Evolutionary conservation across 2,888 invertebrate species (phyloP), one percentile per base, ranked within the genome.

Genomic region (Mythimna ferrago): DNA sequence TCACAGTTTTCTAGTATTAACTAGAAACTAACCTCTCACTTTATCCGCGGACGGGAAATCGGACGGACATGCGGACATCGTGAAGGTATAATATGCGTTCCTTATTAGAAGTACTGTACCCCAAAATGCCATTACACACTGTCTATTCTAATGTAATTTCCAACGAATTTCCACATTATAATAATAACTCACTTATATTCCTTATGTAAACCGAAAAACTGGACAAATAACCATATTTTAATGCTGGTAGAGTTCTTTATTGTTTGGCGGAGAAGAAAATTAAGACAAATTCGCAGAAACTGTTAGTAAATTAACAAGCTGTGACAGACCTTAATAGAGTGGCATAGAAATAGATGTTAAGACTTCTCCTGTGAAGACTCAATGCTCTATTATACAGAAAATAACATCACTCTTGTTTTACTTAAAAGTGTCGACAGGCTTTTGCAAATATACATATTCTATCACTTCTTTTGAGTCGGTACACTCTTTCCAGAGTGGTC

Each of bases 231-330:
- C 68, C 65, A 32, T 83, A 74, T 74, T 41, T 9, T 19, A 9
- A 10, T n/a, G 62, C 35, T 2, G 10, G 44, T 54, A 66, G 26
- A 48, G 19, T 14, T n/a, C 35, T 32, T 44, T 66, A 48, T 77
- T 41, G 61, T 44, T 14, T 56, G 32, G 19, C 6, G 19, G 6
- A 56, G 10, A 38, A 7, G 19, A 48, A 35, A 80, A 78, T 70
- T 70, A 65, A 62, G 61, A 62, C 19, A 35, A 63, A 80, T 66
- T 76, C 54, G 44, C 41, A 61, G 60, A 56, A 66, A 74, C 67
- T 72, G 86, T 83, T 77, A 85, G 87, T 87, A 89, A 91, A 91
- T 90, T 90, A 90, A 89, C 83, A 86, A 79, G 82, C 79, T 85
- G 78, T 80, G 84, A 86, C 87, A 82, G 80, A 73, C 62, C 58